Evolutionary conservation across 1,140 invertebrate species (phyloP).

Genomic region (Lordiphosa clarofinis): DNA sequence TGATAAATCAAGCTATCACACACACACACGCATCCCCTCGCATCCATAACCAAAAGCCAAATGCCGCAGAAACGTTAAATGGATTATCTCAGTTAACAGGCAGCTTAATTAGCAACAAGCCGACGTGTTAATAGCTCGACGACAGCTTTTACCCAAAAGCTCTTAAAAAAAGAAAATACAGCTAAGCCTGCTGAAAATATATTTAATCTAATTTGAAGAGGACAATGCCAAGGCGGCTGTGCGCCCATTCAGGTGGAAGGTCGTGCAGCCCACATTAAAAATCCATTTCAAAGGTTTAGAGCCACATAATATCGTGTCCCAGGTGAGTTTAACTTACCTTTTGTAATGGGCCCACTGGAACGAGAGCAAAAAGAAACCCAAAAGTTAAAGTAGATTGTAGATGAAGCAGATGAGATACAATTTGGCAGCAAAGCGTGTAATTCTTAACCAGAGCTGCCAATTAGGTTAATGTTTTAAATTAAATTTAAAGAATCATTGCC

Average conservation of each 20-base stretch:
- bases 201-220: conserved; percentile 56
- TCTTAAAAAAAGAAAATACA: conserved; percentile 18
- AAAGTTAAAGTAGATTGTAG: conserved; percentile 49
- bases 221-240: conserved; percentile 14
- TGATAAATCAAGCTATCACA: conserved; percentile 53
- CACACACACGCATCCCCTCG: neutral
- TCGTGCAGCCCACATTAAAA: conserved; percentile 34
- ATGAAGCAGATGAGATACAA: conserved; percentile 44
- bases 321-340: conserved; percentile 45
- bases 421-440: conserved; percentile 56
- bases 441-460: conserved; percentile 42
- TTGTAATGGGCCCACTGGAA: conserved; percentile 32
- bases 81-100: conserved; percentile 50
- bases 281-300: conserved; percentile 47
- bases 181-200: conserved; percentile 21
- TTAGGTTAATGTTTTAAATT: conserved; percentile 58
- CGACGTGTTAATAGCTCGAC: conserved; percentile 59
- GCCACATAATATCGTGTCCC: conserved; percentile 1
- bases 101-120: conserved; percentile 64
- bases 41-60: conserved; percentile 16
- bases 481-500: too few relatives aligned
- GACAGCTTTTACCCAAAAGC: conserved; percentile 34
- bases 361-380: conserved; percentile 26
- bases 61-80: conserved; percentile 13
- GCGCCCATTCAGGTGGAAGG: neutral